Evolutionary conservation across 1,140 invertebrate genomes (phyloP), one percentile per base, ranked within the genome.

Genomic region (Philaenus spumarius): DNA sequence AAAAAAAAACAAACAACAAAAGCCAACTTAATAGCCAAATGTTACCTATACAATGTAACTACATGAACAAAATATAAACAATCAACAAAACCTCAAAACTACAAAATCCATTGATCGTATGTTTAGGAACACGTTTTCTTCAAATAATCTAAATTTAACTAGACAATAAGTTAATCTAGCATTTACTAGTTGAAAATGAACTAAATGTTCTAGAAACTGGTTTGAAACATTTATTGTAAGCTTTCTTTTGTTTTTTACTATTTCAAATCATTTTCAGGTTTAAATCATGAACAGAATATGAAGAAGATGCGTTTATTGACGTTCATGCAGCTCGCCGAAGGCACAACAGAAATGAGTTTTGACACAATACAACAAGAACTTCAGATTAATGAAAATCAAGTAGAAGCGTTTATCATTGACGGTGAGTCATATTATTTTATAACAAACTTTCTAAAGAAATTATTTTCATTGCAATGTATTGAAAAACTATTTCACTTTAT

Each of bases 321-420:
- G 1, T 96, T 98, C 67, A 97, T 98, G 90, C 93, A 96, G 72
- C 81, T 98, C 71, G 94, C 93, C 11, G 95, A 98, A 72, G 87
- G 82, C 45, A 86, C 86, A 69, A 86, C 87, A 37, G 95, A 97
- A 77, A 88, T 98, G 75, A 80, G 84, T 20, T 98, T 95, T 75
- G 85, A 90, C 55, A 82, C 85, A 14, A 87, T 98, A 56, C 85
- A 93, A 68, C 80, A 85, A 40, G 94, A 98, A 75, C 74, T 98
- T 22, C 86, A 95, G 71, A 83, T 98, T 51, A 77, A 80, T 46
- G 82, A 87, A 64, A 84, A 89, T 58, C 86, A 97, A 77, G 93
- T 98, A 0, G 95, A 98, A 78, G 82, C 84, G 45, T 98, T 98
- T 70, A 88, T 98, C 55, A 97, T 98, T 77, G 93, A 98, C 80